phyloP scores from a whole-genome alignment of 2,797 vertebrate species.

The Pampus argenteus region DNA sequence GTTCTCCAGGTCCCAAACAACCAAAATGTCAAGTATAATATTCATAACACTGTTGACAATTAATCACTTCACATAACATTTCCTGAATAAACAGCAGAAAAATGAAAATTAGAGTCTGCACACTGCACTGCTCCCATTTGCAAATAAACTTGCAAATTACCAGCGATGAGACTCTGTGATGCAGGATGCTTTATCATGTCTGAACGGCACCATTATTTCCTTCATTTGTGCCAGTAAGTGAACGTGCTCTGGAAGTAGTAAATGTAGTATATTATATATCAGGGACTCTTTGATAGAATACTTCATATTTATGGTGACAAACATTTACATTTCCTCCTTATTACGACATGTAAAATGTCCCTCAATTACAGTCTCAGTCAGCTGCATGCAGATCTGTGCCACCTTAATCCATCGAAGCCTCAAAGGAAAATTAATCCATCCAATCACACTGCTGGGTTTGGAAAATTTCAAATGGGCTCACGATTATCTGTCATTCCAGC shows the following conservation, averaged over 20 bases:
- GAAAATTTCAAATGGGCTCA: slow-evolving; percentile 40
- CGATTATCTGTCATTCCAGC: slow-evolving; percentile 46
- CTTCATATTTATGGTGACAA: slow-evolving; percentile 41
- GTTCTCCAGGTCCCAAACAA: slow-evolving; percentile 7
- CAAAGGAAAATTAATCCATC: slow-evolving; percentile 46
- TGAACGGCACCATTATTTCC: slow-evolving; percentile 40
- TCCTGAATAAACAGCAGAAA: slow-evolving; percentile 30
- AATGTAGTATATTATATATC: slow-evolving; percentile 24
- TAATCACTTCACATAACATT: slow-evolving; percentile 21
- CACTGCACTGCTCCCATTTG: slow-evolving; percentile 4
- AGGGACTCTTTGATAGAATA: slow-evolving; percentile 23
- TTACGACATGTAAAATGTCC: slow-evolving; percentile 47
- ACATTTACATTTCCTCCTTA: slow-evolving; percentile 36
- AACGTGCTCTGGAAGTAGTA: neutral
- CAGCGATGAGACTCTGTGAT: slow-evolving; percentile 8
- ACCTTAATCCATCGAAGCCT: slow-evolving; percentile 56
- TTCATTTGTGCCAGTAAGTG: slow-evolving; percentile 41
- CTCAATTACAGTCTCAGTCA: slow-evolving; percentile 40
- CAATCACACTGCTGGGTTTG: slow-evolving; percentile 26
- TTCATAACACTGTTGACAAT: slow-evolving; percentile 15
- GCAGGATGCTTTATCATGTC: slow-evolving; percentile 13
- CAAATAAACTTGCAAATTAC: slow-evolving; percentile 29
- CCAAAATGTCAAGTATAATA: slow-evolving; percentile 35
- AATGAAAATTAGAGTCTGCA: slow-evolving; percentile 4
- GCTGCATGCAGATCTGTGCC: slow-evolving; percentile 50